Conservation (phyloP, 92 coral and sea anemone genomes). For the Hydrozoanthus gracilis region DNA sequence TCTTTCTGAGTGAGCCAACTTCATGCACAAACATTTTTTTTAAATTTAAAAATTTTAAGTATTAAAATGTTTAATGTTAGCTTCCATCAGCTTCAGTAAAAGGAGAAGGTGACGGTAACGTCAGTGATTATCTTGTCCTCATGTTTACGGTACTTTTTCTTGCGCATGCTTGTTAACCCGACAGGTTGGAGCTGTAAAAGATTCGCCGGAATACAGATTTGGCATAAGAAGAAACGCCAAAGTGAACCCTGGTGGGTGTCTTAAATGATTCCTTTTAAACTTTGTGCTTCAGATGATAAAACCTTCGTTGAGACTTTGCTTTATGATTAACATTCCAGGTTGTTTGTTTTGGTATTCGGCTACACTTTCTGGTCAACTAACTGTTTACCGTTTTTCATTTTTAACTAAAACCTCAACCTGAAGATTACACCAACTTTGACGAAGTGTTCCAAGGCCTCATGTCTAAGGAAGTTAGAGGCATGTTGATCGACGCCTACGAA, state of each 20-base stretch:
- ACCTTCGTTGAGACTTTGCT: too few relatives aligned
- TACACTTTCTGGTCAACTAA: too few relatives aligned
- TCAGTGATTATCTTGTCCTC: too few relatives aligned
- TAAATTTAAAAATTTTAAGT: too few relatives aligned
- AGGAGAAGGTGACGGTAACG: too few relatives aligned
- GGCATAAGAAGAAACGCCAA: conserved; percentile 39
- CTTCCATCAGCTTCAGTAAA: too few relatives aligned
- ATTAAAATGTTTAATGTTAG: too few relatives aligned
- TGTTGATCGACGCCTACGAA: conserved; percentile 44
- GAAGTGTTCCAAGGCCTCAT: conserved; percentile 30
- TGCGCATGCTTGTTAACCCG: neutral
- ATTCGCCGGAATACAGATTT: conserved; percentile 34
- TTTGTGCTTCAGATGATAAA: neutral
- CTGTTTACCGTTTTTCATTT: neutral
- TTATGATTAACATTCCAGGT: neutral
- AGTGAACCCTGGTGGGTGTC: conserved; percentile 29
- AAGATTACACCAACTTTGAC: conserved; percentile 32
- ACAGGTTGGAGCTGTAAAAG: conserved; percentile 39
- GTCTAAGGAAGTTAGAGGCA: conserved; percentile 26
- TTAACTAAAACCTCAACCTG: neutral
- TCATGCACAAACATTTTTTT: too few relatives aligned
- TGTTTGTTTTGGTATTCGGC: neutral
- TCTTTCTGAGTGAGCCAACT: too few relatives aligned
- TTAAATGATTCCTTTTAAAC: neutral
- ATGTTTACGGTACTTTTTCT: too few relatives aligned